Conservation (phyloP, 2,797 vertebrate genomes). For the Falco peregrinus region DNA sequence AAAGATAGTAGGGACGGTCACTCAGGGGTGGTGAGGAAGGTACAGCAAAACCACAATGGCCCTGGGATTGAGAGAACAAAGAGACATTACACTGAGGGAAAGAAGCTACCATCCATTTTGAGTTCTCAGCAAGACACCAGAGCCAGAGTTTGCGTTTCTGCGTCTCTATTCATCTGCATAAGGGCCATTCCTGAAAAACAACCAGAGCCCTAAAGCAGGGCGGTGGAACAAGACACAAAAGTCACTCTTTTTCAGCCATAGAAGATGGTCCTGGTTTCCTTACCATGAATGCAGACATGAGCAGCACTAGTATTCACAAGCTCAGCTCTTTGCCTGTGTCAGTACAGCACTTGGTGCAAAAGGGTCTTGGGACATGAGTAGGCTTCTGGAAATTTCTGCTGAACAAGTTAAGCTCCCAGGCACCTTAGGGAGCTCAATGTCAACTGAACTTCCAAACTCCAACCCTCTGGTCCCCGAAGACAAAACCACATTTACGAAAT, state of each 20-base stretch:
- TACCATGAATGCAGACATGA: fast-evolving
- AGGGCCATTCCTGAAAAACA: not conserved
- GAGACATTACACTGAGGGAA: not conserved
- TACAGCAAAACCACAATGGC: not conserved
- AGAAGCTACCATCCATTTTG: not conserved
- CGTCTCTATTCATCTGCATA: not conserved
- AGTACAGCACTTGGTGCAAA: not conserved
- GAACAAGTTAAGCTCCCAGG: not conserved
- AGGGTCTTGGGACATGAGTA: fast-evolving
- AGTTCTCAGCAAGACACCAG: not conserved
- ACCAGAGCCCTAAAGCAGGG: not conserved
- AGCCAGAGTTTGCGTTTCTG: not conserved
- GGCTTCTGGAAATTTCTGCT: not conserved
- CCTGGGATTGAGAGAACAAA: not conserved
- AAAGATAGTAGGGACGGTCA: not conserved
- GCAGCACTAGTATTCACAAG: not conserved
- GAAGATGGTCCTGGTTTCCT: not conserved
- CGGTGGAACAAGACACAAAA: not conserved
- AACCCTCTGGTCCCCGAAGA: not conserved
- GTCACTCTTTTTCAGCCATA: not conserved
- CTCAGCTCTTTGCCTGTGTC: not conserved
- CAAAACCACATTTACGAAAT: no score
- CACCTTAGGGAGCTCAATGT: not conserved
- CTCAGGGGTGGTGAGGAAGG: not conserved
- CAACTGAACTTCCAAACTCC: not conserved